These are phyloP conservation scores for Sphaerodactylus townsendi DNA, from an alignment of 2,113 vertebrate species.

Conservation along the genomic window DNA sequence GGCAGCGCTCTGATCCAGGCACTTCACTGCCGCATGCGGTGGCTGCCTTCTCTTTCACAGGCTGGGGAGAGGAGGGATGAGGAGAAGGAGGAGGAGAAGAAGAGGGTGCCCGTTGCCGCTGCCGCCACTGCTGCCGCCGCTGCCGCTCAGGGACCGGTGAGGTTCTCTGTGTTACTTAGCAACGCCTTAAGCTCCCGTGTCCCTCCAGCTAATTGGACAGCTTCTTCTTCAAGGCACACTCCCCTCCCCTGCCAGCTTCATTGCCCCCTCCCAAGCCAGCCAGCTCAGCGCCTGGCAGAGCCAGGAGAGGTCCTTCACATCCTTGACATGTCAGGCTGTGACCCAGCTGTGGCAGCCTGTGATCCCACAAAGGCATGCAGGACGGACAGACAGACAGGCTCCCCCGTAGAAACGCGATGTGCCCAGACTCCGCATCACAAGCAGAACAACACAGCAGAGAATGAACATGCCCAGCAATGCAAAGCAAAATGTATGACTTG, in stretches of 20 bases:
- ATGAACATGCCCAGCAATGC: too few species aligned
- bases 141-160: background rate
- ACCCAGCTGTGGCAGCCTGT: too few species aligned
- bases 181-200: conserved; percentile 37
- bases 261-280: background rate
- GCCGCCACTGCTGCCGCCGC: background rate
- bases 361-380: too few species aligned
- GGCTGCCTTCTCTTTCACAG: background rate
- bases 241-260: background rate
- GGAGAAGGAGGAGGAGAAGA: too few species aligned
- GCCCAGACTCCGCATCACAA: too few species aligned
- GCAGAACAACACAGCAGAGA: too few species aligned
- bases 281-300: background rate
- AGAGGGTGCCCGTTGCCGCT: too few species aligned
- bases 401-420: too few species aligned
- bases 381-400: too few species aligned
- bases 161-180: conserved; percentile 64
- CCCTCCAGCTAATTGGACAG: background rate
- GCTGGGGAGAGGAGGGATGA: background rate
- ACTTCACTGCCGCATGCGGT: background rate
- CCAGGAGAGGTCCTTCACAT: background rate
- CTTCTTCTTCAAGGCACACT: background rate
- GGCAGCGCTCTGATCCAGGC: background rate
- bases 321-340: background rate
- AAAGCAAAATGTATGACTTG: too few species aligned